Conservation (phyloP, 1,140 invertebrate species). For the Pygmarrhopalites habei region DNA sequence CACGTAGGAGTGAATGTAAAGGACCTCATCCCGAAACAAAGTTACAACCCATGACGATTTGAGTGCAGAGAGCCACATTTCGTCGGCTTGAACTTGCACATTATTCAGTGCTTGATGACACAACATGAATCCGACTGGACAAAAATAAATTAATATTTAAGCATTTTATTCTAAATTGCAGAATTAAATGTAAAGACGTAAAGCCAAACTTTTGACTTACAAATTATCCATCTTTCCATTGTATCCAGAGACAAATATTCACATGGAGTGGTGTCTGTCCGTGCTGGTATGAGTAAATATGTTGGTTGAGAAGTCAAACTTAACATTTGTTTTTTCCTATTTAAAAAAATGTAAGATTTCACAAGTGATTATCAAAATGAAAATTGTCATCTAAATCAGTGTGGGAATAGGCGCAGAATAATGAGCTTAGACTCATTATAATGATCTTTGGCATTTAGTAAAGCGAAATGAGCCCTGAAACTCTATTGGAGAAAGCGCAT, state of each 20-base stretch:
- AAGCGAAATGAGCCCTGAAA: not conserved
- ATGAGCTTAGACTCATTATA: too few relatives aligned
- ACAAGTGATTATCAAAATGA: not conserved
- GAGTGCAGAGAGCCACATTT: slow-evolving; percentile 83
- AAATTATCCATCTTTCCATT: slow-evolving; percentile 95
- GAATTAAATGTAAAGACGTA: too few relatives aligned
- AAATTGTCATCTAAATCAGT: too few relatives aligned
- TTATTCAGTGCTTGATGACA: slow-evolving; percentile 74
- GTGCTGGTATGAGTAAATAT: slow-evolving; percentile 84
- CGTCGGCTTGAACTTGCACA: slow-evolving; percentile 53
- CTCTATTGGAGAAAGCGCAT: too few relatives aligned
- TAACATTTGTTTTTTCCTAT: slow-evolving; percentile 77
- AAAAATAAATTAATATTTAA: too few relatives aligned
- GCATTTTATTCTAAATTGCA: too few relatives aligned
- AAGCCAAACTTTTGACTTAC: slow-evolving; percentile 48
- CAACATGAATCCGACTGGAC: slow-evolving; percentile 75
- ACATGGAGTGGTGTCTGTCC: slow-evolving; percentile 92
- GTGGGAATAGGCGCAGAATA: too few relatives aligned
- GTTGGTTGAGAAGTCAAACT: slow-evolving; percentile 86
- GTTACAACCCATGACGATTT: slow-evolving; percentile 90
- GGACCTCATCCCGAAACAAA: slow-evolving; percentile 93
- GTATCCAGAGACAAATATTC: slow-evolving; percentile 92
- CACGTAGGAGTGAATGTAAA: slow-evolving; percentile 91
- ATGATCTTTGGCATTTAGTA: too few relatives aligned
- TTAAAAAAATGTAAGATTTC: slow-evolving; percentile 12